Evolutionary conservation across 1,140 invertebrate species (phyloP), one percentile per base, ranked within the genome.

Genomic region (Coelopa frigida): DNA sequence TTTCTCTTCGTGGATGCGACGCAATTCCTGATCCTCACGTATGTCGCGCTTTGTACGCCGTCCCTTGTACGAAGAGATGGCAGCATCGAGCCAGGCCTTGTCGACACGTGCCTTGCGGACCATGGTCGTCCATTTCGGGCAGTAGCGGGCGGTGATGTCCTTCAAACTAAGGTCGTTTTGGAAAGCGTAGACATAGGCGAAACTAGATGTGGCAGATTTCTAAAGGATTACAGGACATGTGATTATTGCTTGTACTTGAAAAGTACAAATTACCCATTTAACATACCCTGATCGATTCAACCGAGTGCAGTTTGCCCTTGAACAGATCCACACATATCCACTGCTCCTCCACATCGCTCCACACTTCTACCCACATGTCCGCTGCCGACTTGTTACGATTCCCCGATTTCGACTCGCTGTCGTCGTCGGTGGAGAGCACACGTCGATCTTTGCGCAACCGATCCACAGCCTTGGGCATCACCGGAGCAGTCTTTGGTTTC

Each of bases 61-160:
- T 26, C 80, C 81, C 24, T 72, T 58, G 73, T 82, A 96, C 1
- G 80, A 75, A 15, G 60, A 58, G 1, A 94, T 54, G 0, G 85
- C 80, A 46, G 77, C 71, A 7, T 74, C 68, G 80, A 87, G 88
- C 93, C 93, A 97, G 17, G 76, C 72, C 21, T 78, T 59, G 49
- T 90, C 81, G 0, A 82, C 74, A 8, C 93, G 75, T 18, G 82
- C 68, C 67, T 94, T 94, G 21, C 83, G 74, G 2, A 86, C 89
- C 0, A 79, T 72, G 10, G 87, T 87, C 53, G 89, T 78, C 82
- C 85, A 97, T 46, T 87, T 80, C 1, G 80, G 73, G 50, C 86
- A 87, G 68, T 97, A 97, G n/a, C 87, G 74, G 36, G 81, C 75
- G 0, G 92, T 94, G 0, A 97, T 78, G 73, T 97, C 94, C 70